These are phyloP conservation scores for Leptothorax acervorum DNA, from an alignment of 2,888 invertebrate genomes.

Conservation along the genomic window DNA sequence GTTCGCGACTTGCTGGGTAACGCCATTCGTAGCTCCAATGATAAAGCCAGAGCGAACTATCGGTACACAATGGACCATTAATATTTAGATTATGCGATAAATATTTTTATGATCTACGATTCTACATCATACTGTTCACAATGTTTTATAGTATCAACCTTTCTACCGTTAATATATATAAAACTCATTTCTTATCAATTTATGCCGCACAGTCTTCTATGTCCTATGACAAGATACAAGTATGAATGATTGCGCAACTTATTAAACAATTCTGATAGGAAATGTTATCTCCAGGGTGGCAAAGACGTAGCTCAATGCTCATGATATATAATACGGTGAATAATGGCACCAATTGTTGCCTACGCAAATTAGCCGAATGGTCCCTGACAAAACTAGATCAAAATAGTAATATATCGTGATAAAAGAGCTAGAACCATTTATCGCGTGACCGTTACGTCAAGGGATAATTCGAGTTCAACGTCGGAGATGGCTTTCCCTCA, in stretches of 20 bases:
- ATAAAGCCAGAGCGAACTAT: constrained; percentile 28
- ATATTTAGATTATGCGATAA: not conserved
- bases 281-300: not conserved
- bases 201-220: not conserved
- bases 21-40: constrained; percentile 5
- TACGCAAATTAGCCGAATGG: constrained; percentile 17
- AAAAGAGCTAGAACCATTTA: not conserved
- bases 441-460: not conserved
- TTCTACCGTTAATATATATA: constrained; percentile 15
- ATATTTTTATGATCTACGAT: not conserved
- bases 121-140: not conserved
- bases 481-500: not conserved
- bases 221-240: not conserved
- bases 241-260: constrained; percentile 26
- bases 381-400: not conserved
- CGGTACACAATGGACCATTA: not conserved
- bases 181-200: constrained; percentile 37
- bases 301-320: not conserved
- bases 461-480: not conserved
- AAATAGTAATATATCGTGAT: not conserved
- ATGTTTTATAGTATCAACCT: not conserved
- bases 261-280: constrained; percentile 28
- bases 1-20: constrained; percentile 25
- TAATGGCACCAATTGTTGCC: constrained; percentile 26
- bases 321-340: constrained; percentile 19